A percentile compares a stretch with the other conserved stretches of the same genome.
These are phyloP conservation scores for Turritopsis rubra DNA, from an alignment of 30 jellyfish, hydroid and myxozoan genomes.

Conservation along the genomic window DNA sequence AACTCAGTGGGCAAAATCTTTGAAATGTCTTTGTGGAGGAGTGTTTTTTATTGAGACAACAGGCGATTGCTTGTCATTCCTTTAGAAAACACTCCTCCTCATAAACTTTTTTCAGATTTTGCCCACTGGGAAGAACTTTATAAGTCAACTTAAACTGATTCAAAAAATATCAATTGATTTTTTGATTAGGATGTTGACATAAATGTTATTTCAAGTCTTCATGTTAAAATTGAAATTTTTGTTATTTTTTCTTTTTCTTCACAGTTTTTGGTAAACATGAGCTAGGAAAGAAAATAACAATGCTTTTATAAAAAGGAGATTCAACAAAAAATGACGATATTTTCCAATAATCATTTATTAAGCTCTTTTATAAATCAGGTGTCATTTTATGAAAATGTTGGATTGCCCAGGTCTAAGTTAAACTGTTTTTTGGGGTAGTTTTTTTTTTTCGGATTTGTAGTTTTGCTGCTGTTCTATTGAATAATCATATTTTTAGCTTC, in stretches of 20 bases:
- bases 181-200: not conserved
- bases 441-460: not conserved
- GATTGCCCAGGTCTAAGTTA: not conserved
- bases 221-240: not conserved
- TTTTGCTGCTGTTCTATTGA: not conserved
- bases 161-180: not conserved
- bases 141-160: not conserved
- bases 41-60: too few species aligned
- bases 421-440: not conserved
- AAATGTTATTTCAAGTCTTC: too few species aligned
- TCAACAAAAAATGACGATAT: too few species aligned
- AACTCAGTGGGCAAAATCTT: too few species aligned
- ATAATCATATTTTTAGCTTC: not conserved
- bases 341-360: not conserved
- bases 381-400: not conserved
- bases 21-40: too few species aligned
- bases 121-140: too few species aligned
- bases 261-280: not conserved
- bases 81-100: too few species aligned
- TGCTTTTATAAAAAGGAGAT: not conserved
- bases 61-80: too few species aligned
- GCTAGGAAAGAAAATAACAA: not conserved
- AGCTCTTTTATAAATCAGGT: too few species aligned
- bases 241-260: not conserved
- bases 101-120: too few species aligned